These are phyloP conservation scores for Tridacna gigas DNA, from an alignment of 2,888 invertebrate genomes.

Conservation along the genomic window DNA sequence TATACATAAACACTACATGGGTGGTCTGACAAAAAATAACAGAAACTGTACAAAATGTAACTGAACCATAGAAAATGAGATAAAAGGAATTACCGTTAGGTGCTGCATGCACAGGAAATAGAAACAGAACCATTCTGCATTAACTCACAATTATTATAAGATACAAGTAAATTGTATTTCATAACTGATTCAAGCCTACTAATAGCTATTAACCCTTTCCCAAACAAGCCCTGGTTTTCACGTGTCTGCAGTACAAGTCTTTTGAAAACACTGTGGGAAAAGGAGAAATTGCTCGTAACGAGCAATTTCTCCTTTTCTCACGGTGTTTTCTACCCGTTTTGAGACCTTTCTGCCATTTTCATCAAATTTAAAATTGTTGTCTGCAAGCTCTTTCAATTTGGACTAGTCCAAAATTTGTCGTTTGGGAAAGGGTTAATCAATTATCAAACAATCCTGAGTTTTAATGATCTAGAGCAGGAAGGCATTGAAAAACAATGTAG, in stretches of 20 bases:
- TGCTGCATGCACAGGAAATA: conserved; percentile 19
- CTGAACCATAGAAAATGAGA: background rate
- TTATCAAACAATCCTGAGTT: too few relatives aligned
- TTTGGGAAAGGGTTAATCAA: background rate
- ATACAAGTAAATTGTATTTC: too few relatives aligned
- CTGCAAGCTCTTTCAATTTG: too few relatives aligned
- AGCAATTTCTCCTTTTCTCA: background rate
- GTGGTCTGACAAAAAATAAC: too few relatives aligned
- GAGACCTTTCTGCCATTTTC: background rate
- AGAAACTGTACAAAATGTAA: too few relatives aligned
- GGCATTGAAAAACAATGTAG: background rate
- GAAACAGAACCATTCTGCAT: background rate
- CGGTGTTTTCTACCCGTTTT: background rate
- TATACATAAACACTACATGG: too few relatives aligned
- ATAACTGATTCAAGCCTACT: too few relatives aligned
- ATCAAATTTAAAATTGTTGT: background rate
- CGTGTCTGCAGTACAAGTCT: background rate
- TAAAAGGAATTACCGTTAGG: conserved; percentile 28
- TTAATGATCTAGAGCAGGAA: background rate
- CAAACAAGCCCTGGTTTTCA: too few relatives aligned
- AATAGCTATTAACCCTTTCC: background rate
- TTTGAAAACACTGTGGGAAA: background rate
- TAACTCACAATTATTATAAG: too few relatives aligned
- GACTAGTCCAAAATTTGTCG: background rate
- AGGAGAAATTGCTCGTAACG: background rate